Evolutionary conservation across 2,888 invertebrate genomes (phyloP), one percentile per base, ranked within the genome.

Genomic region (Mesodorylaimus sp.): DNA sequence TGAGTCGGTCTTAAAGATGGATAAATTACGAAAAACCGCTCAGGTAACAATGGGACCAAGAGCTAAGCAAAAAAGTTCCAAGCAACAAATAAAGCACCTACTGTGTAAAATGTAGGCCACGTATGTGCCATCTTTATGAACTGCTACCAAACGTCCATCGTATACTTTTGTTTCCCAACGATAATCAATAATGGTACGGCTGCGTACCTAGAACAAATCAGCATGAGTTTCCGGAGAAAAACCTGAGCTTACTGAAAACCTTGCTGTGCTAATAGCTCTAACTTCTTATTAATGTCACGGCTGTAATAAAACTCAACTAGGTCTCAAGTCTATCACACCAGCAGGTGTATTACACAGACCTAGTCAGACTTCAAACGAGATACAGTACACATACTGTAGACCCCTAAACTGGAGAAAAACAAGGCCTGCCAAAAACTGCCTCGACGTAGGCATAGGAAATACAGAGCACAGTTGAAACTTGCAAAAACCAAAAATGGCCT

Each of bases 51-150:
- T n/a, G n/a, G n/a, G n/a, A n/a, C n/a, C n/a, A n/a, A n/a, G n/a
- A n/a, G n/a, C n/a, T n/a, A n/a, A n/a, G n/a, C n/a, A n/a, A n/a
- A n/a, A n/a, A n/a, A n/a, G n/a, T n/a, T n/a, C n/a, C n/a, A n/a
- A n/a, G n/a, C n/a, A 29, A n/a, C 43, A n/a, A 47, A 38, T 32
- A 38, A 21, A 39, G 27, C 19, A 57, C 61, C 67, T 69, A 86
- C 87, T 82, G 78, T 83, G 86, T 54, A 91, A 79, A 52, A 80
- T 83, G 70, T 89, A 91, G 0, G 91, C 91, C 57, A 88, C 73
- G 67, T 81, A 83, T 62, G 81, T 80, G 50, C 84, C 83, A 62
- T 78, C 78, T 61, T 81, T 77, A 67, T 91, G 88, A 39, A 86
- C 80, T 10, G 88, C 85, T 38, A 91, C 76, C 52, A 91, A 72